A percentile compares a stretch with the other conserved stretches of the same genome.
Conservation (phyloP, 1,140 invertebrate genomes). For the Galleria mellonella region DNA sequence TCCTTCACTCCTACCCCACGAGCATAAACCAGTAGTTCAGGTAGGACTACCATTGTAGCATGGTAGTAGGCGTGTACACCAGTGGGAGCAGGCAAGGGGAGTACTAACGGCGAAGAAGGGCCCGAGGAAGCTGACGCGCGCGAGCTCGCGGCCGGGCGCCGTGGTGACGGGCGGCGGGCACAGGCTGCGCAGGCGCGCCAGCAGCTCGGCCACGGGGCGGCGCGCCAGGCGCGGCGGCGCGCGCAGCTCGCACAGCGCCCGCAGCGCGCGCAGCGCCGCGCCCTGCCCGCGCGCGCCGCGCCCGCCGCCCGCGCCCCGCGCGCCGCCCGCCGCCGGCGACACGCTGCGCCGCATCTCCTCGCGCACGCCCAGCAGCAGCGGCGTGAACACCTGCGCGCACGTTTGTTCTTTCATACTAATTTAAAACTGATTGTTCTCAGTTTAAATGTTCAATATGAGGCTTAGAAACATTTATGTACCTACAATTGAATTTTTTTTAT, state of each 20-base stretch:
- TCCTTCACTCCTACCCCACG: conserved; percentile 41
- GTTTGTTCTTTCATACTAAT: no score
- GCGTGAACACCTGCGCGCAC: conserved; percentile 49
- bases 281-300: conserved; percentile 50
- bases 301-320: conserved; percentile 44
- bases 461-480: no score
- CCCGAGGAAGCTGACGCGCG: conserved; percentile 88
- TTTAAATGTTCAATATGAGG: no score
- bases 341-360: conserved; percentile 67
- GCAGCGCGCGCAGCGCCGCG: conserved; percentile 54
- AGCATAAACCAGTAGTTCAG: conserved; percentile 39
- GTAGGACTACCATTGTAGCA: no score
- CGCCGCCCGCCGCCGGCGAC: conserved; percentile 43
- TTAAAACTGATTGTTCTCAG: no score
- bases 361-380: conserved; percentile 58
- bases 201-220: conserved; percentile 83
- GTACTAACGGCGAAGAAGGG: conserved; percentile 86
- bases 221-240: conserved; percentile 43
- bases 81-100: no score
- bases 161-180: conserved; percentile 82
- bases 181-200: conserved; percentile 85
- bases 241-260: conserved; percentile 55
- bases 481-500: no score
- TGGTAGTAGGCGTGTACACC: no score
- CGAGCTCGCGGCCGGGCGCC: conserved; percentile 87